Base-by-base conservation (phyloP, 2,797 vertebrate species). In the Propithecus deckenii region DNA sequence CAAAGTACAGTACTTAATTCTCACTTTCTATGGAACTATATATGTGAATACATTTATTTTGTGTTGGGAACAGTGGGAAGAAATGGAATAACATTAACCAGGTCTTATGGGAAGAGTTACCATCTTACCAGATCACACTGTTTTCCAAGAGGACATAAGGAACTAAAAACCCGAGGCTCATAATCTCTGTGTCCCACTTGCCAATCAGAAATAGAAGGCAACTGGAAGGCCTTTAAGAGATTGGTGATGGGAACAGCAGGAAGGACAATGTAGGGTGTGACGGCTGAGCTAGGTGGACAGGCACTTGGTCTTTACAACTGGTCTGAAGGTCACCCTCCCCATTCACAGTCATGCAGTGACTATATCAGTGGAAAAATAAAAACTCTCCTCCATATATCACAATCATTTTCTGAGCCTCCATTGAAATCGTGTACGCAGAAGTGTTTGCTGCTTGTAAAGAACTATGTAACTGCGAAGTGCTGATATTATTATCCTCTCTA, bases 401-500 rank as follows among this genome's bases (percentile, higher is more conserved):
- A 46, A 11, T 72, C 38, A 43, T 59, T 92, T 92, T 46, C 41
- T 46, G 92, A 94, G 74, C 28, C 3, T 23, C 38, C 59, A 41
- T 7, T 78, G 52, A 80, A 94, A 67, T 86, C 65, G 38, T 17
- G 10, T 22, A 10, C 63, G 71, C n/a, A 41, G 85, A 92, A 30
- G 4, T 48, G 7, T 80, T 94, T 94, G 55, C 79, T 84, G 52
- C 57, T 86, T 79, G n/a, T 71, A 71, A 80, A 89, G 71, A 83
- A 63, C 67, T 61, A 22, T 69, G 61, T 78, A 61, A 79, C 63
- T 84, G 83, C 87, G 75, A 93, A 75, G 86, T 90, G 75, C 59
- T 74, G 55, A 43, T 81, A 52, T 91, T 83, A 96, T 96, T 89
- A 75, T 84, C 57, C 69, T 79, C 61, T 63, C 85, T 93, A 87